Evolutionary conservation across 2,888 invertebrate species (phyloP), one percentile per base, ranked within the genome.

Genomic region (Oscheius sp.): DNA sequence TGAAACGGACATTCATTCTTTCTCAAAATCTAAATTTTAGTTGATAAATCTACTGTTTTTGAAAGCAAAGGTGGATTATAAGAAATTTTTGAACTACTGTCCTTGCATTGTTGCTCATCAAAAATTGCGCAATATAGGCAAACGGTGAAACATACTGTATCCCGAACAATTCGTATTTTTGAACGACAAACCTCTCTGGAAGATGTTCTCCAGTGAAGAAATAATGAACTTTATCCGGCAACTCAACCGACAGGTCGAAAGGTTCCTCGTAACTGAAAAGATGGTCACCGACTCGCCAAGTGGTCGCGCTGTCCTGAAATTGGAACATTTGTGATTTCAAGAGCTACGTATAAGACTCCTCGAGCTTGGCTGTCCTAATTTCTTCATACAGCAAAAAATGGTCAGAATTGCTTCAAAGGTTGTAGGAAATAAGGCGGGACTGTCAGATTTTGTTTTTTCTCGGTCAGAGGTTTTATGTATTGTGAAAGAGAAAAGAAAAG

Each of bases 161-260:
- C 16, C 21, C 3, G 13, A 2, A 27, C 56, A 23, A 56, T 25
- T 7, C n/a, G 5, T 16, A 21, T 3, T 7, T 6, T 43, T 43
- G 29, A 35, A 35, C 1, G 18, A 61, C 49, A 16, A 16, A 66
- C 66, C 21, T 49, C 29, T 66, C 69, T 2, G 55, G 29, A 41
- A 70, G 70, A 46, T 70, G 52, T 25, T 70, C 61, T 43, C 70
- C 70, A 18, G 70, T 70, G 61, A 70, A 70, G 43, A 59, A 70
- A 35, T 49, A 59, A 21, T 70, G 61, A 46, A 70, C 41, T 43
- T 70, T 41, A 25, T 29, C 70, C 3, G 70, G 70, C 2, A 70
- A 49, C 1, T 70, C 25, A 2, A 70, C 59, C 5, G 45, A 49
- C 46, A 70, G 25, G n/a, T 70, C 70, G 41, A 46, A 21, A 18